phyloP scores from a whole-genome alignment of 2,797 vertebrate genomes.

The Fundulus diaphanus region DNA sequence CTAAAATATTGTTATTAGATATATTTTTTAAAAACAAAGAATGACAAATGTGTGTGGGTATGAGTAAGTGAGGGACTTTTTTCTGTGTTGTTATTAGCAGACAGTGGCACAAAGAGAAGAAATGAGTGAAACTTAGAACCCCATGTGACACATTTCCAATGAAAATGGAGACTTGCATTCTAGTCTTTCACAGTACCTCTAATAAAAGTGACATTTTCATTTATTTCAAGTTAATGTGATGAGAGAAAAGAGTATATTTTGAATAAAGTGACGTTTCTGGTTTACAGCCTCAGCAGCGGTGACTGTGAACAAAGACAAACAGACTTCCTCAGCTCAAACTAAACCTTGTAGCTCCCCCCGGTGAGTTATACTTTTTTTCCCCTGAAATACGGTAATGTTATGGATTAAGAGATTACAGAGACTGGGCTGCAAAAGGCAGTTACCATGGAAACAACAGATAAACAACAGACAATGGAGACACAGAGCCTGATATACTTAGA shows the following conservation, averaged over 20 bases:
- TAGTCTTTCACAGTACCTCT: background rate
- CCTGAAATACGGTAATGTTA: background rate
- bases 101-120: constrained; percentile 14
- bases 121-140: background rate
- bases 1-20: background rate
- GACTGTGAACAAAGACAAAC: background rate
- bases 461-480: too few relatives aligned
- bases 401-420: too few relatives aligned
- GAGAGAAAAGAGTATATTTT: constrained; percentile 2
- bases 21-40: background rate
- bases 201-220: background rate
- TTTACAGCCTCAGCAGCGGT: background rate
- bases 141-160: background rate
- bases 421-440: too few relatives aligned
- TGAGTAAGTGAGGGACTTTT: background rate
- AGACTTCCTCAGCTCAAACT: constrained; percentile 33
- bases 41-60: background rate
- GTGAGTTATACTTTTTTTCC: constrained; percentile 51
- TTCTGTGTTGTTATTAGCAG: background rate
- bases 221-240: background rate
- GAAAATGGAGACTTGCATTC: background rate
- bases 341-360: constrained; percentile 19
- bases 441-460: too few relatives aligned
- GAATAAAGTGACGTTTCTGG: constrained; percentile 15
- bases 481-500: too few relatives aligned